Percentiles rank a stretch among this genome's conserved stretches.
Evolutionary conservation across 2,888 invertebrate species (phyloP).

Genomic region (Sepioteuthis lessoniana): DNA sequence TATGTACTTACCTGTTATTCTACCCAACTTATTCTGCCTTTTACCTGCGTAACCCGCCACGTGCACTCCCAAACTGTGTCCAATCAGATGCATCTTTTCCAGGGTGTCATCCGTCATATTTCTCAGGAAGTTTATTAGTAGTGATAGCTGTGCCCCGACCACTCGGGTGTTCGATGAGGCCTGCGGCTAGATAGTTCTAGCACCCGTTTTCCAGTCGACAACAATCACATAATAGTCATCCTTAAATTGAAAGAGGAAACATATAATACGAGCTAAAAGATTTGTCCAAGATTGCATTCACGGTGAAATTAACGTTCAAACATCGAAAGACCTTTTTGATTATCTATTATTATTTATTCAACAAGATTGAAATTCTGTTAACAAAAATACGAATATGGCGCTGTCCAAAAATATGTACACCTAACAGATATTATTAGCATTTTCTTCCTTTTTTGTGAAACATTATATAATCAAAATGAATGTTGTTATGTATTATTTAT

Average conservation of each 20-base stretch:
- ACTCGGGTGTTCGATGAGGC: slow-evolving; percentile 74
- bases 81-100: slow-evolving; percentile 85
- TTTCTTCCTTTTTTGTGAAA: no score
- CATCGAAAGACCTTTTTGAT: no score
- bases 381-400: no score
- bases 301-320: no score
- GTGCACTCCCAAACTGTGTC: slow-evolving; percentile 91
- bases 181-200: slow-evolving; percentile 71
- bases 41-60: slow-evolving; percentile 91
- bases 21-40: slow-evolving; percentile 69
- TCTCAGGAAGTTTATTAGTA: slow-evolving; percentile 63
- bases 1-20: slow-evolving; percentile 65
- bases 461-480: no score
- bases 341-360: no score
- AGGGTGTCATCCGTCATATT: slow-evolving; percentile 52
- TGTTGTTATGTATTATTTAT: no score
- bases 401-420: no score
- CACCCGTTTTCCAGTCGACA: slow-evolving; percentile 68
- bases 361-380: no score
- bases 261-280: no score
- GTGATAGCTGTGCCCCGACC: slow-evolving; percentile 72
- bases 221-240: slow-evolving; percentile 64
- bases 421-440: no score
- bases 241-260: slow-evolving; percentile 53
- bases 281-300: no score